A percentile compares a stretch with the other conserved stretches of the same genome.
These are phyloP conservation scores for Caenorhabditis sinica DNA, from an alignment of 2,888 invertebrate species.

Conservation along the genomic window DNA sequence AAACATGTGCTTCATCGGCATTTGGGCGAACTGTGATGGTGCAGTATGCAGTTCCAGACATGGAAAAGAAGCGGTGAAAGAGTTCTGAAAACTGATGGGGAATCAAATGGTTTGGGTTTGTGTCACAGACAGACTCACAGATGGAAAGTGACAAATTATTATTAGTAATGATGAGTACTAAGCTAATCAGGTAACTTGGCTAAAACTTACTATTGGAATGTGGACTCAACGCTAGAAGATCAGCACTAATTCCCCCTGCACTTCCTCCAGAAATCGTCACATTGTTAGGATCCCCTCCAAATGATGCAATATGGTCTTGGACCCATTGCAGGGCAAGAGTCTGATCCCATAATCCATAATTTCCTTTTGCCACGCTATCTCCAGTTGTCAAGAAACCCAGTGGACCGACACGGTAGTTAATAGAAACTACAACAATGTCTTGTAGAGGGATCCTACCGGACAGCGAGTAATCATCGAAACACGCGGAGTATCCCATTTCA, in stretches of 20 bases:
- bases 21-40: constrained; percentile 58
- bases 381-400: constrained; percentile 74
- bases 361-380: constrained; percentile 68
- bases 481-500: constrained; percentile 59
- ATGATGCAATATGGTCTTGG: constrained; percentile 79
- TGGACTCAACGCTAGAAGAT: constrained; percentile 71
- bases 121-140: no score
- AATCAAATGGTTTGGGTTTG: no score
- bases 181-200: no score
- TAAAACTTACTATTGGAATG: constrained; percentile 47
- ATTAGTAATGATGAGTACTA: no score
- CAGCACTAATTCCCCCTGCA: constrained; percentile 74
- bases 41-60: constrained; percentile 67
- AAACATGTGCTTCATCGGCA: constrained; percentile 37
- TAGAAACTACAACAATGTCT: constrained; percentile 75
- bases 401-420: constrained; percentile 77
- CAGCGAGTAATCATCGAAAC: constrained; percentile 56
- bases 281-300: constrained; percentile 75
- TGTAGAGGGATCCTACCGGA: constrained; percentile 74
- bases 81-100: constrained; percentile 14
- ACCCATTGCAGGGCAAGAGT: constrained; percentile 80
- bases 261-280: constrained; percentile 80
- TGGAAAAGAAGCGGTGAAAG: constrained; percentile 4
- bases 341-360: constrained; percentile 81
- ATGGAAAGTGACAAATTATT: no score